Percentiles rank a stretch among this genome's conserved stretches.
Evolutionary conservation across 2,888 invertebrate species (phyloP).

Genomic region (Bibio marci): DNA sequence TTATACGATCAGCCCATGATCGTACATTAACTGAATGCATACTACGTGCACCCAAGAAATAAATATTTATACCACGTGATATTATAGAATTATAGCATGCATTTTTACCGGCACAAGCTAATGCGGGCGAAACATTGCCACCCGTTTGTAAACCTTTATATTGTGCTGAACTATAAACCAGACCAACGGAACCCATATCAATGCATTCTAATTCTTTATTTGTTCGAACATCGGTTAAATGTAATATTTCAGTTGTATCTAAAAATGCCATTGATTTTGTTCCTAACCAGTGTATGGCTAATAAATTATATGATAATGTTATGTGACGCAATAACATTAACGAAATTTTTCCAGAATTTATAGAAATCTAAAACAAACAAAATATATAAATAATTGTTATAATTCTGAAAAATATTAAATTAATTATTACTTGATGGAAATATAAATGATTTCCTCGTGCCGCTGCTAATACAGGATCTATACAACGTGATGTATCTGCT

Average conservation of each 20-base stretch:
- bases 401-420: slow-evolving; percentile 8
- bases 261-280: slow-evolving; percentile 67
- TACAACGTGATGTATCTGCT: slow-evolving; percentile 41
- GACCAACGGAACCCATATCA: slow-evolving; percentile 61
- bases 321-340: slow-evolving; percentile 52
- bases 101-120: slow-evolving; percentile 38
- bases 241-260: slow-evolving; percentile 67
- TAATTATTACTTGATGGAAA: slow-evolving; percentile 55
- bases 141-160: slow-evolving; percentile 88
- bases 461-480: slow-evolving; percentile 78
- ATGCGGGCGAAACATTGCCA: slow-evolving; percentile 64
- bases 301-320: slow-evolving; percentile 50
- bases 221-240: slow-evolving; percentile 75
- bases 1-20: slow-evolving; percentile 48
- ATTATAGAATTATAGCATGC: slow-evolving; percentile 57
- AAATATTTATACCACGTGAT: slow-evolving; percentile 45
- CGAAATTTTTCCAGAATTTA: slow-evolving; percentile 34
- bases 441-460: slow-evolving; percentile 69
- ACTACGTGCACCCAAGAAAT: slow-evolving; percentile 48
- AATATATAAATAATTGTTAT: slow-evolving; percentile 8
- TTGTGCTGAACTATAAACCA: slow-evolving; percentile 72
- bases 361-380: slow-evolving; percentile 16
- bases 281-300: slow-evolving; percentile 67
- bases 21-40: slow-evolving; percentile 41
- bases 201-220: slow-evolving; percentile 72